phyloP scores from a whole-genome alignment of 2,113 vertebrate genomes.

The Microcebus griseorufus region DNA sequence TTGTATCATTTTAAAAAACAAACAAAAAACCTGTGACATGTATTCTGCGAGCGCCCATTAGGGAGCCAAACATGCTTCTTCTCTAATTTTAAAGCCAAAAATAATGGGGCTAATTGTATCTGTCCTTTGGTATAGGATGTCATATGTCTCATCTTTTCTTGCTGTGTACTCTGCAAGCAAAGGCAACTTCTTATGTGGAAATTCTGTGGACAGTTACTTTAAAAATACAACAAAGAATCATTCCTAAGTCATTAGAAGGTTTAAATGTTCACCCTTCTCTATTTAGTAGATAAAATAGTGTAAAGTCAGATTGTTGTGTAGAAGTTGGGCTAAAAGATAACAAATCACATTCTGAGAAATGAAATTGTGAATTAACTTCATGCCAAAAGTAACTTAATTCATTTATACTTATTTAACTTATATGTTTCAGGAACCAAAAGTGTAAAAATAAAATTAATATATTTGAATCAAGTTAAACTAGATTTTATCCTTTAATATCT shows the following conservation, averaged over 20 bases:
- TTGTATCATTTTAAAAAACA: slow-evolving; percentile 57
- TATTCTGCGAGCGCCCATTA: slow-evolving; percentile 72
- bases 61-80: slow-evolving; percentile 74
- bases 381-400: slow-evolving; percentile 4
- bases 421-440: background rate
- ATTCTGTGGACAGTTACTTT: slow-evolving; percentile 67
- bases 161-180: slow-evolving; percentile 71
- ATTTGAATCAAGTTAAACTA: slow-evolving; percentile 3
- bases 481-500: slow-evolving; percentile 24
- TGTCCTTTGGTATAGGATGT: slow-evolving; percentile 80
- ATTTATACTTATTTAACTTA: slow-evolving; percentile 48
- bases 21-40: slow-evolving; percentile 73
- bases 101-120: slow-evolving; percentile 82
- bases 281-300: background rate
- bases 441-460: background rate
- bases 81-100: slow-evolving; percentile 79
- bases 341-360: background rate
- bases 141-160: slow-evolving; percentile 74
- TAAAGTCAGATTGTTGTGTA: slow-evolving; percentile 47
- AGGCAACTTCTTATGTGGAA: slow-evolving; percentile 66
- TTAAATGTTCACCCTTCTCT: slow-evolving; percentile 8
- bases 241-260: slow-evolving; percentile 50
- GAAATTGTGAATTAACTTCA: slow-evolving; percentile 9
- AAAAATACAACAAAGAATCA: slow-evolving; percentile 62
- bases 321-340: slow-evolving; percentile 39